Percentiles rank a stretch among this genome's conserved stretches.
phyloP scores from a whole-genome alignment of 2,113 vertebrate genomes.

The Eira barbara region DNA sequence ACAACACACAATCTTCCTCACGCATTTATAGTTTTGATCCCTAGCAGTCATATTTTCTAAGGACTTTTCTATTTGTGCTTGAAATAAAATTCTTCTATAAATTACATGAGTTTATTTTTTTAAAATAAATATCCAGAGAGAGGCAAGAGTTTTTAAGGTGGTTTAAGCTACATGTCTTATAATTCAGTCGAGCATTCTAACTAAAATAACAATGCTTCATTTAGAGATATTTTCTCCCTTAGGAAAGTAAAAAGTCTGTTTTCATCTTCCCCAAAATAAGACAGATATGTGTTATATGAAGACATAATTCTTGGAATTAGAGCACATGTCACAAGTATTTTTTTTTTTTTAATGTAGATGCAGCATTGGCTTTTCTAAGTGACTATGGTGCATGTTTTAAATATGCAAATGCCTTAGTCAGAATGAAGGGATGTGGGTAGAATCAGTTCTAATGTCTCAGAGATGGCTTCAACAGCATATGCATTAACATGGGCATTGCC shows the following conservation, averaged over 20 bases:
- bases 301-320: background rate
- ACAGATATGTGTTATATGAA: background rate
- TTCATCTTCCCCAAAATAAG: constrained; percentile 45
- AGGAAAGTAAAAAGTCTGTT: constrained; percentile 19
- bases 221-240: background rate
- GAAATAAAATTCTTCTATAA: background rate
- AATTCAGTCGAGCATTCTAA: constrained; percentile 12
- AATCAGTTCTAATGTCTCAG: background rate
- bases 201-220: constrained; percentile 29
- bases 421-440: background rate
- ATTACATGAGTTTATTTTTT: constrained; percentile 33
- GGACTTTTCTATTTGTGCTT: constrained; percentile 42
- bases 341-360: background rate
- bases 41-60: constrained; percentile 51
- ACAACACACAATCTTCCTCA: constrained; percentile 31
- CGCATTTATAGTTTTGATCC: constrained; percentile 53
- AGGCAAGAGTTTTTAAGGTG: constrained; percentile 9
- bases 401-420: background rate
- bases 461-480: background rate
- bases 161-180: background rate
- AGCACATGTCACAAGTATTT: background rate
- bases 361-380: background rate
- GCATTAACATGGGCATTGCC: background rate
- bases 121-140: constrained; percentile 38
- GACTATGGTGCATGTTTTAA: background rate